Evolutionary conservation across 2,113 vertebrate species (phyloP), one percentile per base, ranked within the genome.

Genomic region (Carassius carassius): DNA sequence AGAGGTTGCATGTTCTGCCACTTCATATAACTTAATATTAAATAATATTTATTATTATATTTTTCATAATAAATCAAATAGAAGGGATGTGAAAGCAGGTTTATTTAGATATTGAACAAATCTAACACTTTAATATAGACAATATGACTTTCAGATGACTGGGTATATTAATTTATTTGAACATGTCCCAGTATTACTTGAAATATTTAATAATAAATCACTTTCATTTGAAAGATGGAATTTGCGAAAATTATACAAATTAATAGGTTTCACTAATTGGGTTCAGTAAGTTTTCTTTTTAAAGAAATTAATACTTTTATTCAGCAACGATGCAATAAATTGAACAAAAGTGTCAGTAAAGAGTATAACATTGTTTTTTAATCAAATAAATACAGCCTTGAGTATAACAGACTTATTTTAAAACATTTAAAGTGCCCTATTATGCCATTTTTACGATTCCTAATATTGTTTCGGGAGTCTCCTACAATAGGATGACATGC

Each of bases 1-100:
- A 81, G 63, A 81, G 29, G 47, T 54, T 81, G 79, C 79, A 81
- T 81, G 79, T 81, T 51, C 25, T 81, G 65, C 63, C 41, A 81
- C 63, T 67, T 80, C 62, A 65, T 49, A 69, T 54, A 78, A 54
- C 44, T 54, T 69, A 7, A 67, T 9, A 51, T 54, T 54, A 81
- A 70, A 70, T 80, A 16, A 47, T 80, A 63, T 80, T 25, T 80
- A 75, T 81, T 81, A 32, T 35, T 81, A 54, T 63, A 47, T 80
- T 80, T 80, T 63, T 63, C n/a, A 47, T 80, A 80, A 23, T 16
- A 44, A 63, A 62, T 62, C 32, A n/a, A 13, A 49, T 49, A 51
- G 23, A 49, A 81, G 23, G 21, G 23, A 35, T 32, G 8, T 69
- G 51, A 81, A 62, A n/a, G 58, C 21, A 60, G 37, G 58, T 80